Percentiles rank a stretch among this genome's conserved stretches.
Conservation (phyloP, 2,888 invertebrate species). For the Ecdyonurus torrentis region DNA sequence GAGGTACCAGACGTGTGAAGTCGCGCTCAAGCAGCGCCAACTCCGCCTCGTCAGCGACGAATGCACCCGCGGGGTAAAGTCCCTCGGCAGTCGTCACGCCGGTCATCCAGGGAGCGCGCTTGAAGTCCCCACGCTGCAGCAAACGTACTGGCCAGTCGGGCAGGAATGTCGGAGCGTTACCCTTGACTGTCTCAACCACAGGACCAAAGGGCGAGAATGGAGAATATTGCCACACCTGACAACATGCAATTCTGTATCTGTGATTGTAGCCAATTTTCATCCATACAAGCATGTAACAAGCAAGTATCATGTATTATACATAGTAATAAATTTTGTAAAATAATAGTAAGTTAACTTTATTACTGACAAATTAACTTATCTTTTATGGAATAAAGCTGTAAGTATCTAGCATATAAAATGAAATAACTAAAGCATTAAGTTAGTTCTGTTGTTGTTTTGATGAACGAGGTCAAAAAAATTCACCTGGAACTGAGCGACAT, state of each 20-base stretch:
- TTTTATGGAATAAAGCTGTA: no score
- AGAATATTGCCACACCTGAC: conserved; percentile 39
- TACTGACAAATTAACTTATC: no score
- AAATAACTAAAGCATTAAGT: background rate
- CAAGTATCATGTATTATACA: no score
- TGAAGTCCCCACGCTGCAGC: conserved; percentile 38
- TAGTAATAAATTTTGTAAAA: no score
- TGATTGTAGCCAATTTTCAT: no score
- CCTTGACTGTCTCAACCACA: conserved; percentile 37
- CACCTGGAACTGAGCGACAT: conserved; percentile 39
- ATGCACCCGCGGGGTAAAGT: conserved; percentile 51
- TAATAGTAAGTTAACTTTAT: no score
- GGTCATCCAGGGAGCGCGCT: conserved; percentile 51
- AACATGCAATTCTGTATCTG: conserved; percentile 1
- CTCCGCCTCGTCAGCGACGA: conserved; percentile 26
- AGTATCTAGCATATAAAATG: conserved; percentile 11
- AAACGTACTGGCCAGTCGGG: conserved; percentile 44
- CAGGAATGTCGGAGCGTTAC: conserved; percentile 40
- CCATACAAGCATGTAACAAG: no score
- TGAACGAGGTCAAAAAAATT: no score
- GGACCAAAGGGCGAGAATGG: conserved; percentile 59
- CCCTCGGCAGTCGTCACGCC: conserved; percentile 55
- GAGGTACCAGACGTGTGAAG: conserved; percentile 42
- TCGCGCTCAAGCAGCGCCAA: conserved; percentile 34
- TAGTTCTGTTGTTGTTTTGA: background rate